These are phyloP conservation scores for Tetramorium parvispinum DNA, from an alignment of 1,140 invertebrate species.

Conservation along the genomic window DNA sequence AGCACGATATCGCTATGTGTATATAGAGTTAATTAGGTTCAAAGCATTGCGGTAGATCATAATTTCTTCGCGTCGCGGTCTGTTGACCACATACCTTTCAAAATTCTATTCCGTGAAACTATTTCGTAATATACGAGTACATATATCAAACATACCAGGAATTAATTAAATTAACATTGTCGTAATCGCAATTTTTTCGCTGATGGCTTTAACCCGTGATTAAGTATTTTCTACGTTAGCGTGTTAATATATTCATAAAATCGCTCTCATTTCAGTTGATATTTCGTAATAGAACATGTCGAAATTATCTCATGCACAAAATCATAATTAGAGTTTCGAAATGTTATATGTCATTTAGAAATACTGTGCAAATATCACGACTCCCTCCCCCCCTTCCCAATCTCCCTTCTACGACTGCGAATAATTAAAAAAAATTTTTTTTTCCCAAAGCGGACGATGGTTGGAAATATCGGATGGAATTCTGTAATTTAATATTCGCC, in stretches of 20 bases:
- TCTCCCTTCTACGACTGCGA: not conserved
- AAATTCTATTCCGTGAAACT: not conserved
- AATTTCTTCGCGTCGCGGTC: not conserved
- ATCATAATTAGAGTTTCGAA: not conserved
- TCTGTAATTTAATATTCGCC: conserved; percentile 34
- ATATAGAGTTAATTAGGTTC: conserved; percentile 17
- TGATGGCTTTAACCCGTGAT: not conserved
- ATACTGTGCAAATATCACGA: not conserved
- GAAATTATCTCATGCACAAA: not conserved
- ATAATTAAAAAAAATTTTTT: not conserved
- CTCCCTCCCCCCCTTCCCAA: too few relatives aligned
- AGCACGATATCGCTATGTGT: not conserved
- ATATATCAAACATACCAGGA: not conserved
- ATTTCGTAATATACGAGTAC: not conserved
- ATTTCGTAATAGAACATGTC: conserved; percentile 2
- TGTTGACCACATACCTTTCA: not conserved
- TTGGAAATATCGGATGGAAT: conserved; percentile 27
- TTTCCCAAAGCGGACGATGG: not conserved
- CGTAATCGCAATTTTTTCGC: not conserved
- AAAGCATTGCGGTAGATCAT: conserved; percentile 18
- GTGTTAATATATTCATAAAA: not conserved
- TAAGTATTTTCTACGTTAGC: not conserved
- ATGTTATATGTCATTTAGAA: not conserved
- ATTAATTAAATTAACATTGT: conserved; percentile 17
- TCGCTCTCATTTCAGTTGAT: not conserved